These are phyloP conservation scores for Callaeas wilsoni DNA, from an alignment of 2,113 vertebrate genomes.

Conservation along the genomic window DNA sequence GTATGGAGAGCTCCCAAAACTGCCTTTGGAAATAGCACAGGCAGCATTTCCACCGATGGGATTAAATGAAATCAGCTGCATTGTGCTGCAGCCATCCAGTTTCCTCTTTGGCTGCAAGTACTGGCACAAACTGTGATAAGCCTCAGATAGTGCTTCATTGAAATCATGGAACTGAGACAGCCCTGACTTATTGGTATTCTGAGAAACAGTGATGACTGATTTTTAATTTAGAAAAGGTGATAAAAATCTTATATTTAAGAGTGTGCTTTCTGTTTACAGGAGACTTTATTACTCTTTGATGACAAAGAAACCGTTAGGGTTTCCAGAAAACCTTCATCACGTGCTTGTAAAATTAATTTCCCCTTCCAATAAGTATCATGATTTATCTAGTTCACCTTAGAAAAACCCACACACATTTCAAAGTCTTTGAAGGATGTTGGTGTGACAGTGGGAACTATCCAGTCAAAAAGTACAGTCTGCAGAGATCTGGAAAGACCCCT, in stretches of 20 bases:
- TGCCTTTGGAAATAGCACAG: slow-evolving; percentile 18
- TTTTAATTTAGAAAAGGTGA: slow-evolving; percentile 48
- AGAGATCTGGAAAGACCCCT: background rate
- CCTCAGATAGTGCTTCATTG: slow-evolving; percentile 11
- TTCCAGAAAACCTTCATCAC: background rate
- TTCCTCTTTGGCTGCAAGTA: slow-evolving; percentile 55
- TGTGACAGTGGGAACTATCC: background rate
- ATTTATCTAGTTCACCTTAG: background rate
- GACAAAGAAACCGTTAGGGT: background rate
- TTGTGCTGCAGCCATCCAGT: slow-evolving; percentile 32
- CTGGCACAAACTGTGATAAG: slow-evolving; percentile 28
- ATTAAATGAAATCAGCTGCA: slow-evolving; percentile 48
- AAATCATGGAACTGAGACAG: slow-evolving; percentile 31
- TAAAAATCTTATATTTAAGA: slow-evolving; percentile 41
- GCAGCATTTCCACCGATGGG: slow-evolving; percentile 16
- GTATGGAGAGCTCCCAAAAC: slow-evolving; percentile 45
- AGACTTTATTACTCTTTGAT: slow-evolving; percentile 8
- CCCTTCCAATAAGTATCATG: background rate
- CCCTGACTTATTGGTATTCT: slow-evolving; percentile 46
- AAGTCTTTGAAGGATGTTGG: background rate
- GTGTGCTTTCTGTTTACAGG: background rate
- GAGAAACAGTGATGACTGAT: background rate
- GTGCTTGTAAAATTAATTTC: background rate
- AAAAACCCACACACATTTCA: background rate
- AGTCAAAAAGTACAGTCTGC: background rate